Evolutionary conservation across 2,113 vertebrate species (phyloP), one percentile per base, ranked within the genome.

Genomic region (Tachysurus fulvidraco): DNA sequence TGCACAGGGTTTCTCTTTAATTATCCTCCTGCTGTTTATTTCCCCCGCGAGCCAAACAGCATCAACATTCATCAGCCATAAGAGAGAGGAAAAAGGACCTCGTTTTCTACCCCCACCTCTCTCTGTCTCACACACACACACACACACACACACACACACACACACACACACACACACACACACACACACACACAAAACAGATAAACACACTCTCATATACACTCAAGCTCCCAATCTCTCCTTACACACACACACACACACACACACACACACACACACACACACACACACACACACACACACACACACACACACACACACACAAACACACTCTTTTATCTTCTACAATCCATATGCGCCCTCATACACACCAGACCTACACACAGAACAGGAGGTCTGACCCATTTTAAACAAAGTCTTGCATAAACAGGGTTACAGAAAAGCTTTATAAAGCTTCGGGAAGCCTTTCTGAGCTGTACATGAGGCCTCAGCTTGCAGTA

Each of bases 11-110:
- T 83, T 55, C 50, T 44, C 81, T 83, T 87, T 87, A 87, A 87
- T 87, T 87, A 87, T 76, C 86, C 81, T 57, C 60, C 80, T 64
- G 69, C 86, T 83, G 86, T 77, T 87, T 87, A 87, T 83, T 83
- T 83, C 54, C 81, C 81, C 80, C 19, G 28, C 1, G 71, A 87
- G 86, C 44, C 80, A 87, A 87, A 64, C 41, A 73, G 57, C 81
- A 87, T 87, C 86, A 87, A 62, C 81, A 87, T 87, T 87, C 71
- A 65, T 83, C 86, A 77, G 59, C 46, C 74, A 25, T 71, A 59
- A 80, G 55, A 59, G 50, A 41, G 57, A 76, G 25, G 36, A 60
- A 36, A 76, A 19, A 44, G 28, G 54, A 84, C 52, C 28, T 83
- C 9, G 12, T 84, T 13, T 57, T 59, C 17, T 84, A 36, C 60